These are phyloP conservation scores for Apteryx mantelli DNA, from an alignment of 2,113 vertebrate genomes.

Conservation along the genomic window DNA sequence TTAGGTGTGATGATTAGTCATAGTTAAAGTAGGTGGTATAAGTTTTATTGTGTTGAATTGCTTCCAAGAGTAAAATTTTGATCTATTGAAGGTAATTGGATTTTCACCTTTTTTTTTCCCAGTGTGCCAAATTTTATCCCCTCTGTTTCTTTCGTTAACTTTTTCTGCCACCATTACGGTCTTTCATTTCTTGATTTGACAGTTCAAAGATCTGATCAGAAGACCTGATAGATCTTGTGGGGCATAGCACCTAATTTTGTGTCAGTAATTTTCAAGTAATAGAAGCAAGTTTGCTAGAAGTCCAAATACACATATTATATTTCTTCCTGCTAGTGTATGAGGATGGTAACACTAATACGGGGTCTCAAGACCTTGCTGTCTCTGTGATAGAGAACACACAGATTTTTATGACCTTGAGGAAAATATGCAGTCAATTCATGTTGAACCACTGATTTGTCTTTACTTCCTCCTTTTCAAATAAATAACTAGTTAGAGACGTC, in stretches of 20 bases:
- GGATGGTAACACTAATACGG: background rate
- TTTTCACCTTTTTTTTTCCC: background rate
- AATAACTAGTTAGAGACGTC: background rate
- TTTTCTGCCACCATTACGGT: background rate
- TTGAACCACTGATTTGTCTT: background rate
- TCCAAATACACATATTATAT: background rate
- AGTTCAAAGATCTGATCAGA: slow-evolving; percentile 10
- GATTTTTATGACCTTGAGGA: background rate
- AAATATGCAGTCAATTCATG: background rate
- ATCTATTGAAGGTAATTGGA: background rate
- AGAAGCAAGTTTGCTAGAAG: background rate
- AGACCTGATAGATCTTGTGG: background rate
- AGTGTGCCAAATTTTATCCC: background rate
- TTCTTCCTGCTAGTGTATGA: background rate
- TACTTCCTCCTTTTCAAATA: background rate
- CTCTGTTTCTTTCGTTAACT: background rate
- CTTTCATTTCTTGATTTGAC: slow-evolving; percentile 21
- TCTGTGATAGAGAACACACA: background rate
- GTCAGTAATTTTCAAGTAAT: background rate
- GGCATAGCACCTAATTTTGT: background rate
- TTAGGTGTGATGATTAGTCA: background rate
- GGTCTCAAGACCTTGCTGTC: background rate
- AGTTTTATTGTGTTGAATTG: background rate
- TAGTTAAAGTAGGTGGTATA: background rate
- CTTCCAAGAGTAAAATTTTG: background rate